phyloP scores from a whole-genome alignment of 2,113 vertebrate genomes.

The Gasterosteus aculeatus region DNA sequence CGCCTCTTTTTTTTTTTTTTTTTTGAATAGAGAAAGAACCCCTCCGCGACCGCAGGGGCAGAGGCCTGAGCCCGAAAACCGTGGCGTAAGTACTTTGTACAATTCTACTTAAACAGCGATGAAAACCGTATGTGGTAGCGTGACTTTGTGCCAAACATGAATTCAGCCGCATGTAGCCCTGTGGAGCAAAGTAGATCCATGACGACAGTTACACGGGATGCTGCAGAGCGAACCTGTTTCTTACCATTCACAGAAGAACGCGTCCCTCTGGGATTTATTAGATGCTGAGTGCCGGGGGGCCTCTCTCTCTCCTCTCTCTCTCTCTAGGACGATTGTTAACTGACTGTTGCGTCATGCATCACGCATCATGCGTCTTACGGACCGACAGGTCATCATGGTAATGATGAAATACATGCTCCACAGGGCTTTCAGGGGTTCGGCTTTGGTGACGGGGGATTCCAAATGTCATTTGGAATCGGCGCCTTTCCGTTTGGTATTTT shows the following conservation, averaged over 20 bases:
- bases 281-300: background rate
- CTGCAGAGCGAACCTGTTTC: conserved; percentile 18
- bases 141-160: background rate
- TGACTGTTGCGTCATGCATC: conserved; percentile 79
- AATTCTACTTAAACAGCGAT: background rate
- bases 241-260: conserved; percentile 65
- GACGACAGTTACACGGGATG: conserved; percentile 71
- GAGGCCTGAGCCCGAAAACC: conserved; percentile 96
- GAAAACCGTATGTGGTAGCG: background rate
- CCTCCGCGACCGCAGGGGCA: conserved; percentile 98
- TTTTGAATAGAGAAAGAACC: conserved; percentile 90
- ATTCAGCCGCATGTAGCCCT: background rate
- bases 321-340: conserved; percentile 42
- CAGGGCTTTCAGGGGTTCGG: conserved; percentile 99
- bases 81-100: conserved; percentile 87
- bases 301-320: conserved; percentile 7
- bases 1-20: conserved; percentile 16
- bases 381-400: background rate
- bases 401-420: background rate
- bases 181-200: conserved; percentile 43
- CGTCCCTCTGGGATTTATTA: conserved; percentile 74
- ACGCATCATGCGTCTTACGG: conserved; percentile 22
- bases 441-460: conserved; percentile 97
- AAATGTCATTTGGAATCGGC: conserved; percentile 99
- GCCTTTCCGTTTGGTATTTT: conserved; percentile 99